Conservation (phyloP, 2,888 invertebrate species). For the Carterocephalus palaemon region DNA sequence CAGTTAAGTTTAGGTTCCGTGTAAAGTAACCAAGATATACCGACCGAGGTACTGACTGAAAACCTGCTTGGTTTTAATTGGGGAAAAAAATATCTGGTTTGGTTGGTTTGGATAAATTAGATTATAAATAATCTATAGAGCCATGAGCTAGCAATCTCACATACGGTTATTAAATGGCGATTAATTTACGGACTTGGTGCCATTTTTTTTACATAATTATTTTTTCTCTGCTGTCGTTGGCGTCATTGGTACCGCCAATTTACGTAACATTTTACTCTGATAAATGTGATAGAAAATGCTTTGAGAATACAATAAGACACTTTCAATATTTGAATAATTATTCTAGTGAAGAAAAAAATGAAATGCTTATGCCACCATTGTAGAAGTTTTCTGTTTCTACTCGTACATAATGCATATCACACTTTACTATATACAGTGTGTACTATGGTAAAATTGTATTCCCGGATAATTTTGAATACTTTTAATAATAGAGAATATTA, state of each 20-base stretch:
- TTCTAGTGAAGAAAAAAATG: slow-evolving; percentile 5
- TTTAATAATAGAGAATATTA: too few species aligned
- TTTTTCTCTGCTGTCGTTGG: slow-evolving; percentile 45
- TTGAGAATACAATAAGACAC: slow-evolving; percentile 51
- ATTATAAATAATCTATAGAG: not conserved
- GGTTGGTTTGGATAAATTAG: too few species aligned
- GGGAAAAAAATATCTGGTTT: too few species aligned
- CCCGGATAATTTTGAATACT: too few species aligned
- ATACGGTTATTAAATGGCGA: not conserved
- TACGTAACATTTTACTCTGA: slow-evolving; percentile 50
- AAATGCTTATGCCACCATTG: slow-evolving; percentile 34
- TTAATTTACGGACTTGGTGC: slow-evolving; percentile 28
- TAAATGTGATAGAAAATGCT: slow-evolving; percentile 39
- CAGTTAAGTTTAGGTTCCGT: too few species aligned
- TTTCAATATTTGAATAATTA: slow-evolving; percentile 40
- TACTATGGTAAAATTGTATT: too few species aligned
- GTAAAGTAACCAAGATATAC: too few species aligned
- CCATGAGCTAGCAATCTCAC: not conserved
- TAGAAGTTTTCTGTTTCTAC: slow-evolving; percentile 3
- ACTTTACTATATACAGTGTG: too few species aligned
- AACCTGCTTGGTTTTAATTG: too few species aligned
- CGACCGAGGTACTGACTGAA: too few species aligned
- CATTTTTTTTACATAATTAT: slow-evolving; percentile 40
- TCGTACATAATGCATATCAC: too few species aligned
- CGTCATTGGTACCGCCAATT: slow-evolving; percentile 51